Evolutionary conservation across 2,888 invertebrate genomes (phyloP), one percentile per base, ranked within the genome.

Genomic region (Synergus umbraculus): DNA sequence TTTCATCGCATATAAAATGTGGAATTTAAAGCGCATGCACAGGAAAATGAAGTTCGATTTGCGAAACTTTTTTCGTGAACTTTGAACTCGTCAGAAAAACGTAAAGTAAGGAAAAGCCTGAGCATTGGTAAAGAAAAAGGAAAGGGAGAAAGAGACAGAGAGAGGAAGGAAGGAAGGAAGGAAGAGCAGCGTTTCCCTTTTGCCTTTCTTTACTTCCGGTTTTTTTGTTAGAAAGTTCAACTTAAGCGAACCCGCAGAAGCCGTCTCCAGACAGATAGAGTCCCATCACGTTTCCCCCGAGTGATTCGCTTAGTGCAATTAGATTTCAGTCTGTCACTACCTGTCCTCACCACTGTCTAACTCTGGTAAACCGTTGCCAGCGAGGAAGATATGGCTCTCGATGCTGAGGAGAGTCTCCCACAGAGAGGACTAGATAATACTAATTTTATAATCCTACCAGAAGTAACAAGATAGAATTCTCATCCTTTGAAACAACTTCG

Each of bases 281-380:
- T 77, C 77, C 64, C 77, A 63, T 77, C 77, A 77, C 77, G 64
- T 77, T 64, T 43, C 43, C 12, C 29, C 64, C 60, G 77, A 77
- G 77, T 77, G 64, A 77, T 77, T 77, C 77, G 77, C 77, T 77
- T 77, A 77, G 77, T 18, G 77, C 60, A 63, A 77, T 77, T 77
- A 77, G 77, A 77, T 77, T 77, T 77, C 77, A 44, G 64, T 60
- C 64, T 77, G 60, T 77, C 64, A 77, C 77, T 77, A 64, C 64
- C 77, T 63, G 46, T 77, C 54, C 43, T 58, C 76, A 22, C 66
- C 44, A 44, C 67, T 44, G 67, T 67, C 67, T 67, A 67, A 67
- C 46, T 67, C 67, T 67, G 67, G 67, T 67, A 67, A 67, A 67
- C 67, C 44, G 43, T 67, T 67, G 67, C 66, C 66, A 67, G 44